Base-by-base conservation (phyloP, 2,888 invertebrate species). In the Tachina fera region DNA sequence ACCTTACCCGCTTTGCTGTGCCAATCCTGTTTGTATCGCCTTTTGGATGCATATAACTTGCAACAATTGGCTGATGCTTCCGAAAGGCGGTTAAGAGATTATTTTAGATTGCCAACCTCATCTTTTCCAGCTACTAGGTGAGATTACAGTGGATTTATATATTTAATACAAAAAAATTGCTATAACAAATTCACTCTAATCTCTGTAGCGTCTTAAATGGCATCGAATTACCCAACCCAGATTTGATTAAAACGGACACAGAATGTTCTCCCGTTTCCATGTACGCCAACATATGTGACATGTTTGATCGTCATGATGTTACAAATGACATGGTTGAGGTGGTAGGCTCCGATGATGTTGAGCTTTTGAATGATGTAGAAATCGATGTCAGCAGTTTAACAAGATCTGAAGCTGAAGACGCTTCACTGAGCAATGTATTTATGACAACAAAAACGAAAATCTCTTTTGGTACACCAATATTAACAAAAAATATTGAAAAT, bases 41-140 rank as follows among this genome's bases (percentile, higher is more conserved):
- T 92, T 8, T 86, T 89, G 41, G 89, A 91, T 79, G 89, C 91
- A 1, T 92, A 89, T 75, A 91, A 91, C 85, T 88, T 91, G 3
- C 90, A 91, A 53, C 89, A 90, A 74, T 88, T 90, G 14, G 90
- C 90, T 11, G 91, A 91, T 81, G 88, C 89, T 9, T 90, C 91
- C 0, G 91, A 92, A 45, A 86, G 86, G 19, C 89, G 89, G 14
- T 75, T 91, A 63, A 89, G 88, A 60, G 89, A 91, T 39, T 90
- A 88, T 81, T 87, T 90, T 8, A 84, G 87, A 9, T 83, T 86
- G 9, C 61, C 84, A 14, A 63, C 72, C 53, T 51, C 76, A 31
- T 16, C 56, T 9, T 68, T 70, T 68, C 47, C 67, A 47, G n/a
- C 61, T 49, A 61, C 80, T 39, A 87, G 86, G 88, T 88, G 87